Percentiles rank a stretch among this genome's conserved stretches.
phyloP scores from a whole-genome alignment of 2,797 vertebrate species.

The Acanthurus tractus region DNA sequence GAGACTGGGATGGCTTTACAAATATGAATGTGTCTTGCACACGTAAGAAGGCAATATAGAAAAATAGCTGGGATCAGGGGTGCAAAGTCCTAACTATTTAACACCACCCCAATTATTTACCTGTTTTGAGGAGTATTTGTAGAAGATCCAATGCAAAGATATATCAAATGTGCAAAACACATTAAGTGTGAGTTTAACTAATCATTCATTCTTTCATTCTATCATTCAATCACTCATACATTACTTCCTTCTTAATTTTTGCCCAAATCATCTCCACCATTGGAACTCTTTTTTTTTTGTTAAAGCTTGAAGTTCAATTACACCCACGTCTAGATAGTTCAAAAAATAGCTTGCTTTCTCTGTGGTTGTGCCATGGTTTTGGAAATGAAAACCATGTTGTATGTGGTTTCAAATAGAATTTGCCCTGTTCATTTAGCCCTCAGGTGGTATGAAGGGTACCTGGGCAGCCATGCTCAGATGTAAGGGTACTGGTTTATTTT shows the following conservation, averaged over 20 bases:
- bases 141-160: slow-evolving; percentile 98
- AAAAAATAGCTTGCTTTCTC: slow-evolving; percentile 94
- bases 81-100: slow-evolving; percentile 91
- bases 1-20: slow-evolving; percentile 99
- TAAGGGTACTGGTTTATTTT: slow-evolving; percentile 99
- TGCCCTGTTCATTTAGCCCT: slow-evolving; percentile 71
- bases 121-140: slow-evolving; percentile 96
- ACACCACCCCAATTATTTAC: slow-evolving; percentile 93
- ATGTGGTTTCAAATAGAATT: slow-evolving; percentile 73
- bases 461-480: slow-evolving; percentile 88
- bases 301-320: slow-evolving; percentile 99
- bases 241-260: slow-evolving; percentile 76
- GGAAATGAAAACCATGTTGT: slow-evolving; percentile 92
- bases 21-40: slow-evolving; percentile 98
- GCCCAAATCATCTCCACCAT: slow-evolving; percentile 75
- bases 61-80: slow-evolving; percentile 93
- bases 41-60: slow-evolving; percentile 99
- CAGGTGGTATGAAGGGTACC: slow-evolving; percentile 73
- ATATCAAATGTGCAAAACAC: slow-evolving; percentile 99
- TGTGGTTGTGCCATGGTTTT: slow-evolving; percentile 97
- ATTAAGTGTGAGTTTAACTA: slow-evolving; percentile 95
- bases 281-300: slow-evolving; percentile 75
- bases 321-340: slow-evolving; percentile 96
- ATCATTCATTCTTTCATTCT: slow-evolving; percentile 74
- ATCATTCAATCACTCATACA: slow-evolving; percentile 81